Base-by-base conservation (phyloP, 2,113 vertebrate species). In the Hymenochirus boettgeri region DNA sequence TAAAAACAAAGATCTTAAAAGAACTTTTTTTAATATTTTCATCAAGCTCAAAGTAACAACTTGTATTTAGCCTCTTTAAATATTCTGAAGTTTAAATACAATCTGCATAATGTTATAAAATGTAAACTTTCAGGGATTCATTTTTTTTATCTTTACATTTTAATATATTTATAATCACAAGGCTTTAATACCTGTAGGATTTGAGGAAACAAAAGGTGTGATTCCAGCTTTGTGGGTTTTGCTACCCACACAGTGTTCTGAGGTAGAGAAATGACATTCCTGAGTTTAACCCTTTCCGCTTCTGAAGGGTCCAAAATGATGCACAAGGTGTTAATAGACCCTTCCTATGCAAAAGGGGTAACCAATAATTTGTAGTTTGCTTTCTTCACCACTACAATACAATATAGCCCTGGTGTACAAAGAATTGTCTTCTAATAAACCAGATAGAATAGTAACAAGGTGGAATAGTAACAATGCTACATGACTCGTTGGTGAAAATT, bases 81-180 rank as follows among this genome's bases (percentile, higher is more conserved):
- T 88, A 89, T 90, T 86, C 79, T 85, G 83, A 77, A 76, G 85
- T 79, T 90, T 90, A 90, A 90, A 90, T 90, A 90, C 87, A 90
- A 88, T 87, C 82, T 89, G 85, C 74, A 86, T 85, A 88, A 87
- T 79, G 83, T 88, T 87, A 90, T 87, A 90, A 90, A 90, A 88
- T 89, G 83, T 88, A 90, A 90, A 90, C 87, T 87, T 87, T 86
- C 82, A 87, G 86, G 84, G 80, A 78, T 83, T 83, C 4, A 4
- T 12, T 33, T 71, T 65, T 7, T 13, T 65, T 62, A 72, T 66
- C 61, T 45, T 48, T 27, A 60, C 56, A 53, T 60, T 69, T 53
- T 57, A 60, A 29, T 69, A 69, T 69, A 57, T 72, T 67, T 71
- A 85, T 83, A 83, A 87, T 84, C 80, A 85, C 80, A 83, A 81